A percentile compares a stretch with the other conserved stretches of the same genome.
These are phyloP conservation scores for Paramormyrops kingsleyae DNA, from an alignment of 2,113 vertebrate species.

Conservation along the genomic window DNA sequence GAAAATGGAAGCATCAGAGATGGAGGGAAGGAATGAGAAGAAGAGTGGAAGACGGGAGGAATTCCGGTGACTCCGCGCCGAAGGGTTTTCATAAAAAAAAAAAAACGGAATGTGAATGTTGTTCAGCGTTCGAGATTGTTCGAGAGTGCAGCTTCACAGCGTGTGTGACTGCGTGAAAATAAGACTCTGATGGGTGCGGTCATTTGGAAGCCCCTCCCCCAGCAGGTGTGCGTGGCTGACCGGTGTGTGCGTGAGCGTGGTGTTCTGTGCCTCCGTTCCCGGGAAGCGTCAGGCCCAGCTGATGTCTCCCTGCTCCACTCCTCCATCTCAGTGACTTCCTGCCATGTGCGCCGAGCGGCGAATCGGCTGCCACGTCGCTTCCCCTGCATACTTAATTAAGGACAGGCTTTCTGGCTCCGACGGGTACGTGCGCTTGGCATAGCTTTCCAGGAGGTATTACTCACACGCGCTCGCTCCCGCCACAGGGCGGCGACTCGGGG, in stretches of 20 bases:
- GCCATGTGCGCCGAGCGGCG: background rate
- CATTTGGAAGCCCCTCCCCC: background rate
- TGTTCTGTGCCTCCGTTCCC: constrained; percentile 30
- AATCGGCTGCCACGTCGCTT: constrained; percentile 17
- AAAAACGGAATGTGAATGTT: background rate
- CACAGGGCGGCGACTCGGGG: background rate
- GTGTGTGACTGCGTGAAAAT: background rate
- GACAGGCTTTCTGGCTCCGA: background rate
- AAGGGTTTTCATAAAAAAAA: background rate
- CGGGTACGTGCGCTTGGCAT: background rate
- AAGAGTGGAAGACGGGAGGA: background rate
- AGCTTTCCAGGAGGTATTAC: background rate
- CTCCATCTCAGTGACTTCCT: constrained; percentile 29
- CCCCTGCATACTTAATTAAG: constrained; percentile 18
- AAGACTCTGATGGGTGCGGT: background rate
- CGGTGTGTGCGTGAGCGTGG: constrained; percentile 9
- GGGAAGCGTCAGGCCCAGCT: constrained; percentile 48
- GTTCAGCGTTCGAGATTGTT: background rate
- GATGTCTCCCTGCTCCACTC: constrained; percentile 17
- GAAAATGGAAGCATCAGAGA: constrained; percentile 30
- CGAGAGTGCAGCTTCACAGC: background rate
- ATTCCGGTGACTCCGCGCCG: background rate
- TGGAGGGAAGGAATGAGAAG: constrained; percentile 4
- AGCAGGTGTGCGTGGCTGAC: background rate
- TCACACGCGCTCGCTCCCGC: background rate